Percentiles rank a stretch among this genome's conserved stretches.
These are phyloP conservation scores for Lasioglossum malachurum DNA, from an alignment of 2,888 invertebrate genomes.

Conservation along the genomic window DNA sequence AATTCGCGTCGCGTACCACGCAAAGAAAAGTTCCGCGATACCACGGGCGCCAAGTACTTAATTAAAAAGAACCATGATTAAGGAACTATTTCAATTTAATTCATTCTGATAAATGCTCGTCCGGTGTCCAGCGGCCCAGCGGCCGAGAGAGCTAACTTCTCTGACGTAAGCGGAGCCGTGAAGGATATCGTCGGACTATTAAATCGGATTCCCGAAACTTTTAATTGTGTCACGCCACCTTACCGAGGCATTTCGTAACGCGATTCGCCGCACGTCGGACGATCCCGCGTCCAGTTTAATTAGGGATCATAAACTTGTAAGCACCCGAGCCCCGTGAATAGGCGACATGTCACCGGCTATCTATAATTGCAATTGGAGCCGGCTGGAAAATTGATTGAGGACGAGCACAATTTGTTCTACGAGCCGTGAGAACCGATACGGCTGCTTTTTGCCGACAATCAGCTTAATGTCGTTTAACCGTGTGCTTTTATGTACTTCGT, in stretches of 20 bases:
- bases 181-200: slow-evolving; percentile 32
- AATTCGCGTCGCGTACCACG: background rate
- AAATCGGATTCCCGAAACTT: slow-evolving; percentile 42
- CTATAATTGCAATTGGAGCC: slow-evolving; percentile 30
- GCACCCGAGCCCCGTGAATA: background rate
- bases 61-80: slow-evolving; percentile 21
- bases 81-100: slow-evolving; percentile 8
- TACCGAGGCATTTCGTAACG: slow-evolving; percentile 23
- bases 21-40: background rate
- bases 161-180: background rate
- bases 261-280: background rate
- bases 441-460: background rate
- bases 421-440: slow-evolving; percentile 2
- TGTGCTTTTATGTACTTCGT: background rate
- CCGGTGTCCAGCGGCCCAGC: background rate
- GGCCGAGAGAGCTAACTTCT: background rate
- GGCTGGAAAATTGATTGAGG: slow-evolving; percentile 7
- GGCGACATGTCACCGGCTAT: background rate
- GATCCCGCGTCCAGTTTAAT: slow-evolving; percentile 27
- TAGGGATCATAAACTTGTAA: slow-evolving; percentile 31
- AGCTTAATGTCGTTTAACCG: slow-evolving; percentile 9
- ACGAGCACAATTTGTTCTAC: slow-evolving; percentile 13
- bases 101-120: slow-evolving; percentile 18
- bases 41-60: slow-evolving; percentile 5
- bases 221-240: slow-evolving; percentile 36